These are phyloP conservation scores for Drosophila bunnanda DNA, from an alignment of 2,888 invertebrate species.

Conservation along the genomic window DNA sequence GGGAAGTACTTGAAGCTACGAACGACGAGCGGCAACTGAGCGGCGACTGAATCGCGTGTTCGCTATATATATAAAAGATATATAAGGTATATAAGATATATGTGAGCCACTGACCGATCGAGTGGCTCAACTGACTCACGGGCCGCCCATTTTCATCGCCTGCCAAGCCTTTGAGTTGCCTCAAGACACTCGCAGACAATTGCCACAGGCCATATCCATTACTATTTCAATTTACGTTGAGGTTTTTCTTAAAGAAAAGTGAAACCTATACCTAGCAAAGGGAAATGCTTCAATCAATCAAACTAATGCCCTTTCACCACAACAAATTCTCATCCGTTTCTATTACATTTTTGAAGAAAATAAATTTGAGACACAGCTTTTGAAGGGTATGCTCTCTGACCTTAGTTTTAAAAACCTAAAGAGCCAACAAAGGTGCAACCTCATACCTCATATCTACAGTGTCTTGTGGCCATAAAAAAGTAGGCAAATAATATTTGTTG, in stretches of 20 bases:
- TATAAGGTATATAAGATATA: constrained; percentile 11
- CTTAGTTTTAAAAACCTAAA: too few species aligned
- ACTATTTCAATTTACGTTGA: not conserved
- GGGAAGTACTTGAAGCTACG: constrained; percentile 27
- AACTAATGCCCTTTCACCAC: too few species aligned
- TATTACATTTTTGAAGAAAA: not conserved
- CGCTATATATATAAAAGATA: constrained; percentile 41
- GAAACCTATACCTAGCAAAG: not conserved
- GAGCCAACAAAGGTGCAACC: constrained; percentile 24
- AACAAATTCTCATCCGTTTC: not conserved
- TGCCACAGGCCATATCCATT: constrained; percentile 21
- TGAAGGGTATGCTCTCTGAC: not conserved
- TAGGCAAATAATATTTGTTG: constrained; percentile 21
- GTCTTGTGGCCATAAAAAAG: constrained; percentile 7
- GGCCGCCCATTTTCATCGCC: constrained; percentile 28
- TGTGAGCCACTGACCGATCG: constrained; percentile 27
- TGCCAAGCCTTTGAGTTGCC: constrained; percentile 27
- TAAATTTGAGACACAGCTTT: not conserved
- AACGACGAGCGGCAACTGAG: constrained; percentile 53
- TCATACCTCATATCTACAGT: not conserved
- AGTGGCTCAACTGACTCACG: constrained; percentile 37
- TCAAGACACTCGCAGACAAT: constrained; percentile 17
- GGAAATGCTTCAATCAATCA: not conserved
- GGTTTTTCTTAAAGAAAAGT: constrained; percentile 23
- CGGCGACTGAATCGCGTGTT: constrained; percentile 16